Evolutionary conservation across 2,113 vertebrate species (phyloP).

Genomic region (Melanocharis versteri): DNA sequence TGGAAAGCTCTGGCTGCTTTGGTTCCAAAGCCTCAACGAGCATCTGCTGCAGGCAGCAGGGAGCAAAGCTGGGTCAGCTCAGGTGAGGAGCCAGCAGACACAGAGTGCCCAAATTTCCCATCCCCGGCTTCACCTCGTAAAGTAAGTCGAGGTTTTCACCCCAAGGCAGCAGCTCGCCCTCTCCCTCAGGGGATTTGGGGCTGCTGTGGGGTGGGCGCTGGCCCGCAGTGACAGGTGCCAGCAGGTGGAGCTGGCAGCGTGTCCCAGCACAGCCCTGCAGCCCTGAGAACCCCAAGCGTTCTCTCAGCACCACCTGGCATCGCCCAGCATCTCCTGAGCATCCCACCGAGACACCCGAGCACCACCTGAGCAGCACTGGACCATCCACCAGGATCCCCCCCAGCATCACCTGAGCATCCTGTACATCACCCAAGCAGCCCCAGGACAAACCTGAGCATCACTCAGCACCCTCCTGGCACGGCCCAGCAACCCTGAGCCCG

Average conservation of each 20-base stretch:
- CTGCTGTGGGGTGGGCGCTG: neutral
- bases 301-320: neutral
- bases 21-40: neutral
- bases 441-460: neutral
- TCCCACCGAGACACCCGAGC: neutral
- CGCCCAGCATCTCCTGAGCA: fast-evolving
- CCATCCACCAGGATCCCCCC: neutral
- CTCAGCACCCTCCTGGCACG: neutral
- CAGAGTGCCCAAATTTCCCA: neutral
- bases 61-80: neutral
- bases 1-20: neutral
- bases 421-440: neutral
- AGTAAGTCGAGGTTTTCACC: neutral
- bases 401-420: neutral
- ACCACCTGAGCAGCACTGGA: neutral
- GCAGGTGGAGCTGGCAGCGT: conserved; percentile 55
- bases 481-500: neutral
- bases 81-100: neutral
- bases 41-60: neutral
- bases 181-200: neutral
- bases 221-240: neutral
- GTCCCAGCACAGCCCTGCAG: neutral
- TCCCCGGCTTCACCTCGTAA: too few relatives aligned
- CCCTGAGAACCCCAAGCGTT: neutral
- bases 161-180: neutral